Evolutionary conservation across 2,888 invertebrate species (phyloP), one percentile per base, ranked within the genome.

Genomic region (Eristalis tenax): DNA sequence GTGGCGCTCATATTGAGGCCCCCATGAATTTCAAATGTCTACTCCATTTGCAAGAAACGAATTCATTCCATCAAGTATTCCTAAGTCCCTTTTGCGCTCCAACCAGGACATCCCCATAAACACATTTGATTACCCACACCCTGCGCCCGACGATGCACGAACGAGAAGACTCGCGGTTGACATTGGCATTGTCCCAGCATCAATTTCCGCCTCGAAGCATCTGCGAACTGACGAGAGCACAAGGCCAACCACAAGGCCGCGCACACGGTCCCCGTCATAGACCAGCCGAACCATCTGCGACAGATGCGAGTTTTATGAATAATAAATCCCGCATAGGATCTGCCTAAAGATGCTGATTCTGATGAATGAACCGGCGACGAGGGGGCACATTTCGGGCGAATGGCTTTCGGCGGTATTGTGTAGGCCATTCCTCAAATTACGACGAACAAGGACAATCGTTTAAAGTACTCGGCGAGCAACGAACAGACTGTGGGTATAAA

Each of bases 241-340:
- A 2, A n/a, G 10, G 13, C 8, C 32, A 8, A 10, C 1, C 32
- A 10, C 32, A 32, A 32, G 32, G 32, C 32, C 32, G 32, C 10
- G 15, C 26, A 73, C 63, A 22, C 26, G 22, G 15, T 5, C 26
- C 61, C 57, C 66, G 40, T 59, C 66, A 66, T 68, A 57, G 43
- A 75, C 28, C 10, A 35, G 59, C 11, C 28, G 23, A 10, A 40
- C 8, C n/a, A 63, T 71, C 71, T 63, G 38, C 13, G 66, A 59
- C 71, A 71, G 28, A 61, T 76, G 65, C 13, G 59, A 40, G 40
- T 76, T 68, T 61, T 68, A 76, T 76, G 76, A 76, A 76, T 68
- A 76, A 66, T 76, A 76, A 68, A 76, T 76, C 59, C 43, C 43
- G 18, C 56, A 57, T 26, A 26, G 57, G 32, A 59, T 76, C 15